Evolutionary conservation across 1,140 invertebrate species (phyloP).

Genomic region (Ceratoteleas bidentatus): DNA sequence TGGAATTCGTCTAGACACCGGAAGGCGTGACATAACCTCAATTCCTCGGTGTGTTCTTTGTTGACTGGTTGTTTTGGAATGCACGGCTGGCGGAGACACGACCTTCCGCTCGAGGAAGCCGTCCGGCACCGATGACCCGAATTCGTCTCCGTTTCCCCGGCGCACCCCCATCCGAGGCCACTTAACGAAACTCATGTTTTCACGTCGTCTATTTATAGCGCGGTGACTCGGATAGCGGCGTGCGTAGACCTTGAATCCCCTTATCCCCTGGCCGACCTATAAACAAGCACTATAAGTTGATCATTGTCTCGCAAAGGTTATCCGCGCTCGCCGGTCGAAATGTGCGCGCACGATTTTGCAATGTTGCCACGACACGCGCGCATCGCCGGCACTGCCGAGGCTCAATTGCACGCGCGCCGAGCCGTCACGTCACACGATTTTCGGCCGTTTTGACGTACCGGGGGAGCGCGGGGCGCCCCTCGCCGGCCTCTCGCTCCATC

Average conservation of each 20-base stretch:
- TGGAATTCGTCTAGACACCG: too few relatives aligned
- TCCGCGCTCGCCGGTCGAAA: constrained; percentile 30
- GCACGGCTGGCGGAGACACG: too few relatives aligned
- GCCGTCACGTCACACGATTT: constrained; percentile 45
- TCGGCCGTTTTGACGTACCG: constrained; percentile 49
- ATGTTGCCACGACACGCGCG: constrained; percentile 42
- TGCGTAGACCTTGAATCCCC: constrained; percentile 54
- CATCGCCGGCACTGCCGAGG: constrained; percentile 25
- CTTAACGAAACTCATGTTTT: constrained; percentile 26
- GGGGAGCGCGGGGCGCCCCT: constrained; percentile 22
- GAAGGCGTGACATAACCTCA: too few relatives aligned
- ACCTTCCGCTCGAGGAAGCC: too few relatives aligned
- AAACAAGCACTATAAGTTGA: constrained; percentile 47
- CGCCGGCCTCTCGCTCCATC: constrained; percentile 1
- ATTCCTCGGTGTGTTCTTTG: too few relatives aligned
- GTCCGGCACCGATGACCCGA: too few relatives aligned
- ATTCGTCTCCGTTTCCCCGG: background rate
- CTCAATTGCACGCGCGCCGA: constrained; percentile 29
- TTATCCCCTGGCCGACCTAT: constrained; percentile 43
- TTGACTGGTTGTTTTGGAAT: too few relatives aligned
- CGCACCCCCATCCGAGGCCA: constrained; percentile 1
- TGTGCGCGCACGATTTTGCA: constrained; percentile 35
- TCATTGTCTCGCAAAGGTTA: constrained; percentile 51
- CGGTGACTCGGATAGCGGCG: constrained; percentile 23
- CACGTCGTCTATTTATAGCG: constrained; percentile 44